Evolutionary conservation across 2,797 vertebrate genomes (phyloP), one percentile per base, ranked within the genome.

Genomic region (Antrozous pallidus): DNA sequence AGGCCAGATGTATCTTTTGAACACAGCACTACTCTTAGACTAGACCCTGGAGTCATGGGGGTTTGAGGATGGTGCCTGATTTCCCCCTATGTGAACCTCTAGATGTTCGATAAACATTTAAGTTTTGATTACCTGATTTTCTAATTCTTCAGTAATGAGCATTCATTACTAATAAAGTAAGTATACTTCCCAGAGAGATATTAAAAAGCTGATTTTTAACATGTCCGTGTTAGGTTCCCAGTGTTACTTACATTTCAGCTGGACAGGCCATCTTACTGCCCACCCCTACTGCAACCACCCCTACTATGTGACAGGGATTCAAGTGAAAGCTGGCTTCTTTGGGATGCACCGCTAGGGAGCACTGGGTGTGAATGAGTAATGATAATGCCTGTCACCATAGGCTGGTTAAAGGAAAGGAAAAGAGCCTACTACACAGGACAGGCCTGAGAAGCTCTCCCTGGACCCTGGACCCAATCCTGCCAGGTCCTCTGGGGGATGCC

Each of bases 61-160:
- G 8, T 31, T 1, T 0, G 0, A 33, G 9, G 13, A 14, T 6
- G 3, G 14, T 56, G 2, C 4, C 0, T 33, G 6, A 33, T n/a
- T 74, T 40, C 45, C 8, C 4, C 28, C 20, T 5, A 17, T 2
- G 0, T 77, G 67, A 61, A 78, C 28, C 16, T 63, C 28, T 69
- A 61, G 40, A 36, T 75, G 26, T 3, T 73, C 2, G 24, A 54
- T 65, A 10, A 67, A 77, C 9, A 28, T 18, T 49, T 47, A n/a
- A 16, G 10, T 18, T 36, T 81, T 31, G 24, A 6, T n/a, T 71
- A 79, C 22, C 40, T 10, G 7, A 61, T 54, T 49, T 45, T 80
- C 26, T 67, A 80, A n/a, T 90, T 45, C 38, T 58, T 67, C 17
- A 45, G 3, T 33, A 67, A 78, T 77, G 38, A 67, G 63, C 13